Evolutionary conservation across 1,140 invertebrate species (phyloP), one percentile per base, ranked within the genome.

Genomic region (Acromyrmex heyeri): DNA sequence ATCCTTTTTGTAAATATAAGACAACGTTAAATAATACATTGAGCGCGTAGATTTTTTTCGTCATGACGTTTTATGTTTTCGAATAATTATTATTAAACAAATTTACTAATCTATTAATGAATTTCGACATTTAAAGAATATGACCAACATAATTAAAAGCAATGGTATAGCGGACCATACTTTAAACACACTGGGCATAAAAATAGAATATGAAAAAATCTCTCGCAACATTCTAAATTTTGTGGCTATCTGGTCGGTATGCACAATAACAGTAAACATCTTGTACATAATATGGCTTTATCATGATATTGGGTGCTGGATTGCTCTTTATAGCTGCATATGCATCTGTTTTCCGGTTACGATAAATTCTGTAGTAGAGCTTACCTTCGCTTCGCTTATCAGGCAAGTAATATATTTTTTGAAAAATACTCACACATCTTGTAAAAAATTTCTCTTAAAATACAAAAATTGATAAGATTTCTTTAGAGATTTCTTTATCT

Each of bases 371-470:
- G 34, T 82, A 48, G 67, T 82, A 7, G 67, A 82, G 4, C 5
- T 73, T 38, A 73, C 67, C 0, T 82, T 73, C 4, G 5, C 12
- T 1, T 44, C 79, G 12, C 6, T 59, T 10, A n/a, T 82, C 67
- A 73, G 12, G 79, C 21, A 82, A 82, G 79, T 73, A 34, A 73
- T 14, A 30, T 78, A 4, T 64, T 79, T 79, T 1, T 16, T 14
- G 0, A 24, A 53, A 18, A 81, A 24, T 24, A 24, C 0, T 59
- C 3, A 34, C 18, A 44, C 7, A 4, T 44, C 2, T 76, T 2
- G 16, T 21, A 0, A 67, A 0, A 24, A 67, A 7, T 18, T 67
- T 65, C 1, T 48, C 18, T 1, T 1, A 64, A n/a, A 21, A 2
- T 8, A 62, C 7, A 61, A 16, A 3, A 24, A 10, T 44, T 14